Evolutionary conservation across 2,888 invertebrate genomes (phyloP), one percentile per base, ranked within the genome.

Genomic region (Loripinus fragilis): DNA sequence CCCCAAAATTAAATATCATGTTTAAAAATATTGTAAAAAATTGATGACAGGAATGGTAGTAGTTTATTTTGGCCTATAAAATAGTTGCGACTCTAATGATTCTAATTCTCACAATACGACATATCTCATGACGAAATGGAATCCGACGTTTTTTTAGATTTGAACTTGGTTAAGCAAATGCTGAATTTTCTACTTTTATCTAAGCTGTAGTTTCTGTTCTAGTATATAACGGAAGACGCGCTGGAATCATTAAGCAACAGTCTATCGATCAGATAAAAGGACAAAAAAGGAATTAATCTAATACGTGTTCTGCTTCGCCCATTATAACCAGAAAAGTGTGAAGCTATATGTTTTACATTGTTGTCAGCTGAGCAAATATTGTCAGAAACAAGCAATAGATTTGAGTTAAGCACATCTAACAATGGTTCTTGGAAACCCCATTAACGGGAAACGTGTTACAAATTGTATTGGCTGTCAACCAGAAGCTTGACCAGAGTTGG

Each of bases 261-360:
- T 8, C 25, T 52, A 60, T 60, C 20, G 60, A 60, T 60, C 33
- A 30, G 28, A 30, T 20, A 60, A 8, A 60, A 25, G 60, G 60
- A 60, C 33, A 33, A 60, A 60, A n/a, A n/a, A 60, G 33, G 28
- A 60, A 60, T 60, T 60, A 60, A 60, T 60, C 60, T 20, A 60
- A 60, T 60, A 60, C 33, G 7, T 20, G 60, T 23, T 30, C 33
- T 60, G 60, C 3, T 33, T 60, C 23, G 28, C 28, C 60, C 60
- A 60, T 60, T 60, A 60, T 60, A 33, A 60, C 60, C 10, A 33
- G 33, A 60, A 17, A 60, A 33, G 60, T 60, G 60, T 60, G 60
- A 60, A 60, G 33, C 3, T 60, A 60, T 60, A 23, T 60, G 60
- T 60, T 60, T 60, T 60, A 60, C 60, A 60, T 60, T 60, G 60